Conservation (phyloP, 2,888 invertebrate genomes). For the Carcina quercana region DNA sequence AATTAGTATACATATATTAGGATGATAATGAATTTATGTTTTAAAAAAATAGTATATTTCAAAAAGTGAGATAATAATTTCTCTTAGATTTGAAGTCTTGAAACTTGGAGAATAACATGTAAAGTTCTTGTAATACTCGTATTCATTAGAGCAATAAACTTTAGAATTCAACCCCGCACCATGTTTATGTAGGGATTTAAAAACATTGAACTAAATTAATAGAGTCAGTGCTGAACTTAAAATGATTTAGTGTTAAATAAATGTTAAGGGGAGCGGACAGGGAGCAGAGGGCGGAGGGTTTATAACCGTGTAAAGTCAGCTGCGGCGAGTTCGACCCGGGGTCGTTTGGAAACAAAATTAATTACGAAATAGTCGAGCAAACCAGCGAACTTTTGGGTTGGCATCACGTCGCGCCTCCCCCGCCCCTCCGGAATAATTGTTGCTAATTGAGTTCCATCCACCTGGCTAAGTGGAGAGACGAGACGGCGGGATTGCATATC, state of each 20-base stretch:
- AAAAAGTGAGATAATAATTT: too few relatives aligned
- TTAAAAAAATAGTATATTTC: too few relatives aligned
- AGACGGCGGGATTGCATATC: conserved; percentile 19
- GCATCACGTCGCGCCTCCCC: conserved; percentile 45
- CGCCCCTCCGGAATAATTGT: conserved; percentile 61
- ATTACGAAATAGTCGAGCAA: conserved; percentile 60
- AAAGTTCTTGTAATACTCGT: too few relatives aligned
- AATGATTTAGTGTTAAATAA: conserved; percentile 9
- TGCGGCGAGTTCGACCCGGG: conserved; percentile 32
- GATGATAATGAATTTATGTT: too few relatives aligned
- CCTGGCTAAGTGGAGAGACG: conserved; percentile 36
- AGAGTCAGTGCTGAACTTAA: conserved; percentile 1
- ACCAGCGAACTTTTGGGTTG: conserved; percentile 57
- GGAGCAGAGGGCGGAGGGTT: too few relatives aligned
- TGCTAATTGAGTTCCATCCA: conserved; percentile 63
- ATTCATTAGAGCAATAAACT: too few relatives aligned
- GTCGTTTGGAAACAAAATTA: conserved; percentile 59
- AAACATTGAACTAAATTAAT: too few relatives aligned
- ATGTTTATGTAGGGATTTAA: too few relatives aligned
- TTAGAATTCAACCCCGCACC: too few relatives aligned
- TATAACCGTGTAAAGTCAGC: conserved; percentile 22
- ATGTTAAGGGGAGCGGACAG: conserved; percentile 13
- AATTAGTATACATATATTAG: too few relatives aligned
- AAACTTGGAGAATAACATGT: too few relatives aligned
- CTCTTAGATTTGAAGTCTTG: too few relatives aligned